phyloP scores from a whole-genome alignment of 1,140 invertebrate genomes.

The Sitobion miscanthi region DNA sequence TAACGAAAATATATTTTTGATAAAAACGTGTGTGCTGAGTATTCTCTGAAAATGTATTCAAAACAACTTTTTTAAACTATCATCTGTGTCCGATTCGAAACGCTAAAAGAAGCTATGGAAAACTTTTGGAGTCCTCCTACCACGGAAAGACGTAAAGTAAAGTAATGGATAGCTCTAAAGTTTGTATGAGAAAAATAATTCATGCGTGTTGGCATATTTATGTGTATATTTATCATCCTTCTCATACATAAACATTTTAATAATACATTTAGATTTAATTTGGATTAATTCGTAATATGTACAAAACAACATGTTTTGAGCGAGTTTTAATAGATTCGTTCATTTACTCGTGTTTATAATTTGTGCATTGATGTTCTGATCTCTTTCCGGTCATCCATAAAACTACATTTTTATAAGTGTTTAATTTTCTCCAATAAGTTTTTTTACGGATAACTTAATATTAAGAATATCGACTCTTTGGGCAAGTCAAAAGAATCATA shows the following conservation, averaged over 20 bases:
- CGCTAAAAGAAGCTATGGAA: not conserved
- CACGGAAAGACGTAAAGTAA: not conserved
- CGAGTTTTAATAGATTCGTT: not conserved
- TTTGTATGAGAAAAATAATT: not conserved
- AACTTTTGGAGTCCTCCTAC: not conserved
- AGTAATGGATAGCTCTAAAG: not conserved
- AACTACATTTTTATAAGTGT: not conserved
- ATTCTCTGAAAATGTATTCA: not conserved
- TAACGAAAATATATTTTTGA: not conserved
- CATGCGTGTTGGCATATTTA: not conserved
- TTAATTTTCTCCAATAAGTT: not conserved
- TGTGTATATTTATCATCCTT: not conserved
- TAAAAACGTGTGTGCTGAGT: not conserved
- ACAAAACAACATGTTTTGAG: not conserved
- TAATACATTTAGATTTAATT: not conserved
- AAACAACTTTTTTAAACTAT: not conserved
- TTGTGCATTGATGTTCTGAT: not conserved
- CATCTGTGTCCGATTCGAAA: not conserved
- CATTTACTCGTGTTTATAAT: not conserved
- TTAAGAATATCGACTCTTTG: not conserved
- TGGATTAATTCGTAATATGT: not conserved
- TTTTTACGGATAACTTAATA: not conserved
- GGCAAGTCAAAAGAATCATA: too few species aligned
- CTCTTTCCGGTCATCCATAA: not conserved
- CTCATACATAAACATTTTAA: not conserved